Evolutionary conservation across 2,888 invertebrate species (phyloP), one percentile per base, ranked within the genome.

Genomic region (Drosophila atripex): DNA sequence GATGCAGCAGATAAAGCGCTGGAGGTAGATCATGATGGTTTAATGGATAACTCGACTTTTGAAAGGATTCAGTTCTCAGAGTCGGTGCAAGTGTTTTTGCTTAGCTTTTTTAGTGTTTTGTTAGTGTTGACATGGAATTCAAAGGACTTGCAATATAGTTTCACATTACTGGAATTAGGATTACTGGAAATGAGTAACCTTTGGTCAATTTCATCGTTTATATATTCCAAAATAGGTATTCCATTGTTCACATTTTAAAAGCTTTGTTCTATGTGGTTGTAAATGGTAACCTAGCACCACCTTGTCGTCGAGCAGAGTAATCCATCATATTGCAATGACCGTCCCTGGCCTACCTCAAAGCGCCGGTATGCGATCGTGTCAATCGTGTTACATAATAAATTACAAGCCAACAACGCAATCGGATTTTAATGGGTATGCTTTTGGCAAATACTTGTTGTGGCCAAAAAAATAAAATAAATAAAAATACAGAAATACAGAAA

Each of bases 391-490:
- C 75, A 68, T 80, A 87, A 84, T 87, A 80, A 76, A 76, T 69
- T 63, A 86, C 70, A 70, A 53, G 59, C 47, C n/a, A 35, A 52
- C 72, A 65, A 78, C 79, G 77, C 75, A 86, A 80, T 78, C 63
- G 59, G 58, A 55, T 35, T 63, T 76, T 78, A 71, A 58, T 58
- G 55, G 41, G 46, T 41, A 46, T 65, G 55, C 60, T 75, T 80
- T 88, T 89, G 82, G 88, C 89, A 86, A 88, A 88, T 73, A 76
- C 57, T 61, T 59, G 47, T 49, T 12, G 21, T 43, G 21, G 12
- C 43, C 43, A 43, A 43, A 43, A 43, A 21, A 43, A 8, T n/a
- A 18, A 43, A 41, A 43, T 12, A 43, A 43, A 18, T 41, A 41
- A 41, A 18, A 14, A 39, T 39, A 39, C n/a, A 39, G 7, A 18